Percentiles rank a stretch among this genome's conserved stretches.
phyloP scores from a whole-genome alignment of 2,888 invertebrate genomes.

The Noctua janthina region DNA sequence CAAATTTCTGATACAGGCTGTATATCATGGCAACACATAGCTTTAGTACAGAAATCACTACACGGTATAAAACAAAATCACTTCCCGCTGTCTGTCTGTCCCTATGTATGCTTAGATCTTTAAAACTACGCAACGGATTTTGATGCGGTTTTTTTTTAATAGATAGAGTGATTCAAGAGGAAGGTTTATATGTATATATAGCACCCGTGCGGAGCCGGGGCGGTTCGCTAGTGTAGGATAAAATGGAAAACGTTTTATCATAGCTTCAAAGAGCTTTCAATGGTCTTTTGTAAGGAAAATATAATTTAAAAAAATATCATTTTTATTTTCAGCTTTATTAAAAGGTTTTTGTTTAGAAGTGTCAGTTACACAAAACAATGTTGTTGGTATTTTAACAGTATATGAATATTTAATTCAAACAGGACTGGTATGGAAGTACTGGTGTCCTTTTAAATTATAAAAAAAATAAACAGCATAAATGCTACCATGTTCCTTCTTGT shows the following conservation, averaged over 20 bases:
- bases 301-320: background rate
- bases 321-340: background rate
- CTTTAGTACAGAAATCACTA: background rate
- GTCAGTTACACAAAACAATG: constrained; percentile 18
- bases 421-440: background rate
- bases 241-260: background rate
- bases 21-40: background rate
- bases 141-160: no score
- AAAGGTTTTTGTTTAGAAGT: constrained; percentile 1
- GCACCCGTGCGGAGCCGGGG: no score
- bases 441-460: background rate
- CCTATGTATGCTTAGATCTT: no score
- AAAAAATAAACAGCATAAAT: background rate
- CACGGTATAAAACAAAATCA: no score
- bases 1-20: background rate
- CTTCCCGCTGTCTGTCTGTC: no score
- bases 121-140: no score
- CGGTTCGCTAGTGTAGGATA: background rate
- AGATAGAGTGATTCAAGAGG: no score
- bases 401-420: background rate
- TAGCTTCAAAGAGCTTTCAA: background rate
- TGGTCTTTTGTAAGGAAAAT: background rate
- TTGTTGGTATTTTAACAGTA: background rate
- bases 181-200: no score
- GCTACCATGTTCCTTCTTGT: background rate